These are phyloP conservation scores for Microtus montanus DNA, from an alignment of 2,113 vertebrate genomes.

Conservation along the genomic window DNA sequence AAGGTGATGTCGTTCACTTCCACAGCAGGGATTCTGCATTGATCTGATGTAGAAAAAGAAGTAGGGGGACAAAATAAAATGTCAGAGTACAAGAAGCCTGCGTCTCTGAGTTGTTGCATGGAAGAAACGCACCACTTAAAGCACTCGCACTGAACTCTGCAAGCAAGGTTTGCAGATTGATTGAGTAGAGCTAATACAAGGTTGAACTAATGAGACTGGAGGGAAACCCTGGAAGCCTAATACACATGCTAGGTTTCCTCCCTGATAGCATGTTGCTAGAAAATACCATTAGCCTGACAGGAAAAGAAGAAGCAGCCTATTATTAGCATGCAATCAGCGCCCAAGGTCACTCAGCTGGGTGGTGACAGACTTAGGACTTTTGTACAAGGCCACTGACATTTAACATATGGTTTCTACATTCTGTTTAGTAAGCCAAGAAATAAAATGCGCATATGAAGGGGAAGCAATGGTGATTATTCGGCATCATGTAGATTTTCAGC, in stretches of 20 bases:
- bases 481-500: neutral
- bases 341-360: neutral
- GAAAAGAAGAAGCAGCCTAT: neutral
- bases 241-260: neutral
- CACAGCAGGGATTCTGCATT: neutral
- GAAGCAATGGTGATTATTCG: neutral
- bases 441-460: neutral
- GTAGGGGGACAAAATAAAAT: neutral
- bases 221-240: neutral
- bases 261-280: neutral
- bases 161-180: neutral
- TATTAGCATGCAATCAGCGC: neutral
- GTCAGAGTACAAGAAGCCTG: neutral
- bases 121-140: neutral
- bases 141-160: neutral
- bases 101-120: neutral
- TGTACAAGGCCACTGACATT: neutral
- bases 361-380: neutral
- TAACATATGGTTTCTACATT: neutral
- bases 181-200: neutral
- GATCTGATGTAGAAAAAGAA: neutral
- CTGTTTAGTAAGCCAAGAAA: slow-evolving; percentile 4
- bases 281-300: neutral
- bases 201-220: neutral
- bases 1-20: neutral